These are phyloP conservation scores for Herpailurus yagouaroundi DNA, from an alignment of 2,113 vertebrate species.

Conservation along the genomic window DNA sequence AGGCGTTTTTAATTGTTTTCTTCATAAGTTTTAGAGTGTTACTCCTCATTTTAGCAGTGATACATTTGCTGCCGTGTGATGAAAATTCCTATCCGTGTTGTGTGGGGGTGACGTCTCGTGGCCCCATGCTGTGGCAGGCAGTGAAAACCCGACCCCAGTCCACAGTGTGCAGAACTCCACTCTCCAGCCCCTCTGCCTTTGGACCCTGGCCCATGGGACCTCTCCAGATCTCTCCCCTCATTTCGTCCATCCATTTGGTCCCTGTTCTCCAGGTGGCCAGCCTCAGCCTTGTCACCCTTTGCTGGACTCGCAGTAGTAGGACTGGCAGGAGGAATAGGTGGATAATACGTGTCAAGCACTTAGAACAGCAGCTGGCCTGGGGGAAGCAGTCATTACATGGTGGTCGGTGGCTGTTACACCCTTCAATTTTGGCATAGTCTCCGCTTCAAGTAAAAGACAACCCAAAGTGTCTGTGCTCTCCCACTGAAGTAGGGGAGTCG, in stretches of 20 bases:
- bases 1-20: neutral
- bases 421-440: neutral
- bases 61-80: neutral
- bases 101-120: neutral
- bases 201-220: neutral
- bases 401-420: neutral
- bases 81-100: neutral
- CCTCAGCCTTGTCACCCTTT: neutral
- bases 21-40: neutral
- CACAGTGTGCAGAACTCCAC: neutral
- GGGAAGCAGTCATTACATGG: neutral
- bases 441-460: neutral
- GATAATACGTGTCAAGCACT: too few relatives aligned
- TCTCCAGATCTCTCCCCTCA: neutral
- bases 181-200: neutral
- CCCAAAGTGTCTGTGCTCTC: neutral
- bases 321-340: neutral
- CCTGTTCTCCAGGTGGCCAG: neutral
- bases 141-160: neutral
- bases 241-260: neutral
- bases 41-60: neutral
- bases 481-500: neutral
- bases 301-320: neutral
- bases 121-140: neutral
- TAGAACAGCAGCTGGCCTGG: neutral